Evolutionary conservation across 2,113 vertebrate genomes (phyloP).

Genomic region (Chitala chitala): DNA sequence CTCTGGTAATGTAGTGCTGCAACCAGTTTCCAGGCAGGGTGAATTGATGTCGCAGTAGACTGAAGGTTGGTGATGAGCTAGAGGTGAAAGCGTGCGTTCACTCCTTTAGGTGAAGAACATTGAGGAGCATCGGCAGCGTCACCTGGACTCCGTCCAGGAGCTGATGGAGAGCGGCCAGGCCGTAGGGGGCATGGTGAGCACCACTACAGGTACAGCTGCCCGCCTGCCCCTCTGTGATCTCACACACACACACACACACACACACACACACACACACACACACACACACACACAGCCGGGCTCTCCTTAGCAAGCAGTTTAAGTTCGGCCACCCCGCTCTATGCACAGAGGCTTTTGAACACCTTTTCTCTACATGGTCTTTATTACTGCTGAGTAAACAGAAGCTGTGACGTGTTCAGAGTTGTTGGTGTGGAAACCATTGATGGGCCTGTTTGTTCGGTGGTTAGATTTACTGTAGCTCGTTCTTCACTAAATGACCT

Average conservation of each 20-base stretch:
- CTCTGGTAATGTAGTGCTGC: too few species aligned
- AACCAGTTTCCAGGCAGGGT: too few species aligned
- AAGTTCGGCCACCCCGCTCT: too few species aligned
- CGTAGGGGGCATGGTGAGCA: conserved; percentile 97
- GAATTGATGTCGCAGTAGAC: background rate
- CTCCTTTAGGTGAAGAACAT: conserved; percentile 88
- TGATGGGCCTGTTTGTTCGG: too few species aligned
- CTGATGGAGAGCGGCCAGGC: conserved; percentile 97
- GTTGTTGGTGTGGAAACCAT: too few species aligned
- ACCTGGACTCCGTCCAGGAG: conserved; percentile 89
- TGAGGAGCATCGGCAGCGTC: conserved; percentile 87
- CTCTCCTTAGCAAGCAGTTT: too few species aligned
- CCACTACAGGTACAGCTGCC: conserved; percentile 79
- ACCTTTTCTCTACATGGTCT: too few species aligned
- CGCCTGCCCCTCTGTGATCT: background rate
- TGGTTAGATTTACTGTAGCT: background rate
- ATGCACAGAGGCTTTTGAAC: too few species aligned
- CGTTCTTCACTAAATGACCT: background rate
- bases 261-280: too few species aligned
- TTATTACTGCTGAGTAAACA: background rate
- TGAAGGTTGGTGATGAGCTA: background rate
- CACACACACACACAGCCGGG: too few species aligned
- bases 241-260: background rate
- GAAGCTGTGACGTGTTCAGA: too few species aligned
- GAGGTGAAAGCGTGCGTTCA: conserved; percentile 3